Percentiles rank a stretch among this genome's conserved stretches.
These are phyloP conservation scores for Hemicentrotus pulcherrimus DNA, from an alignment of 35 echinoderm and acorn worm species.

Conservation along the genomic window DNA sequence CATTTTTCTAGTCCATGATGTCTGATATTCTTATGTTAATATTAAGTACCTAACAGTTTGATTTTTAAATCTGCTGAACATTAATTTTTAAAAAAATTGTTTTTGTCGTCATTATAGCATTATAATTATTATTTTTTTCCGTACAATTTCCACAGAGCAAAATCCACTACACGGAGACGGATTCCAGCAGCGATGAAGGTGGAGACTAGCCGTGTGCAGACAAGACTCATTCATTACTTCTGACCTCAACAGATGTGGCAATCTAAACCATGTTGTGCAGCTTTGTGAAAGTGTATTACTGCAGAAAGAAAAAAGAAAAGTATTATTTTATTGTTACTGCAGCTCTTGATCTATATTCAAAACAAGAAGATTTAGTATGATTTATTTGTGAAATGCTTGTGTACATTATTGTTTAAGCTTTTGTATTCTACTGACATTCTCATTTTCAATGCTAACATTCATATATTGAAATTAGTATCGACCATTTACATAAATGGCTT, in stretches of 20 bases:
- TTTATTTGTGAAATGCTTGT: not conserved
- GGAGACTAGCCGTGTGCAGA: constrained; percentile 35
- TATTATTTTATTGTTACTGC: constrained; percentile 1
- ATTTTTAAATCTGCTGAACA: too few species aligned
- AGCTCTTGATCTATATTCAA: not conserved
- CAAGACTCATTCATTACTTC: not conserved
- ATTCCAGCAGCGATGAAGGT: constrained; percentile 67
- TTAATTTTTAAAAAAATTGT: too few species aligned
- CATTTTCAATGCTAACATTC: not conserved
- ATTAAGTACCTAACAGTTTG: too few species aligned
- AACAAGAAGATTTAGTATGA: not conserved
- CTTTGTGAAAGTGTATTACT: not conserved
- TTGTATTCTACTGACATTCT: not conserved
- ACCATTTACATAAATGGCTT: not conserved
- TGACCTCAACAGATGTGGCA: constrained; percentile 2
- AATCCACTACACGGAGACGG: constrained; percentile 57
- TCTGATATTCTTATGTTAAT: too few species aligned
- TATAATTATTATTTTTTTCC: not conserved
- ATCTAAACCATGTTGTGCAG: not conserved
- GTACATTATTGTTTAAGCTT: not conserved
- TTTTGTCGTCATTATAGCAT: too few species aligned
- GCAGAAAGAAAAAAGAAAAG: not conserved
- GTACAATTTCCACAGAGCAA: constrained; percentile 42
- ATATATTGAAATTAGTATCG: not conserved
- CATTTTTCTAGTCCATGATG: too few species aligned